Percentiles rank a stretch among this genome's conserved stretches.
phyloP scores from a whole-genome alignment of 2,888 invertebrate genomes.

The Corythucha ciliata region DNA sequence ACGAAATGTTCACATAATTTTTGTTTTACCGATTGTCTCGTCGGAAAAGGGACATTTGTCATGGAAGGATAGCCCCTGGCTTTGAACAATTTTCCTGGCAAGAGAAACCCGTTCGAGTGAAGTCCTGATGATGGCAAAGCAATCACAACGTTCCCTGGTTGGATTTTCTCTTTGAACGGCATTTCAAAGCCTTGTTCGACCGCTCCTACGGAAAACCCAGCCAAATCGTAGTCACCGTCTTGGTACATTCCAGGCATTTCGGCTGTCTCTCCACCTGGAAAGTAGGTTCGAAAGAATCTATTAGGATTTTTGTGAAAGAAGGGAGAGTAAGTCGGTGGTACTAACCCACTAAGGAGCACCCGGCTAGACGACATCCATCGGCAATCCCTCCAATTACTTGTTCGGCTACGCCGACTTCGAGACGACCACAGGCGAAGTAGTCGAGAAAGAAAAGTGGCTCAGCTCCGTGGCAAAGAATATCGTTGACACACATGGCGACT shows the following conservation, averaged over 20 bases:
- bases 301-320: no score
- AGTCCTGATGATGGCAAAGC: conserved; percentile 83
- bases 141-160: conserved; percentile 68
- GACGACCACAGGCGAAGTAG: conserved; percentile 85
- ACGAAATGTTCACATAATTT: background rate
- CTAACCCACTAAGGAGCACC: conserved; percentile 78
- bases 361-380: conserved; percentile 74
- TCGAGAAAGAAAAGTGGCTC: conserved; percentile 94
- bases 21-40: conserved; percentile 55
- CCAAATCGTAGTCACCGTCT: conserved; percentile 82
- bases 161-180: conserved; percentile 58
- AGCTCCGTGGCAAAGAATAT: conserved; percentile 88
- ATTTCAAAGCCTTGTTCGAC: conserved; percentile 68
- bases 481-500: conserved; percentile 97
- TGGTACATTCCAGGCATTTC: conserved; percentile 95
- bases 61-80: conserved; percentile 53
- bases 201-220: conserved; percentile 91
- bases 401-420: conserved; percentile 66
- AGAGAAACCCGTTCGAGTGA: conserved; percentile 91
- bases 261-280: conserved; percentile 83
- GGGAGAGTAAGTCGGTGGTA: no score
- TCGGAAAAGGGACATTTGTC: conserved; percentile 65
- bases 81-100: conserved; percentile 66
- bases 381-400: conserved; percentile 78
- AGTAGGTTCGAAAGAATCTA: no score